Conservation (phyloP, 2,797 vertebrate genomes). For the Pelobates cultripes region DNA sequence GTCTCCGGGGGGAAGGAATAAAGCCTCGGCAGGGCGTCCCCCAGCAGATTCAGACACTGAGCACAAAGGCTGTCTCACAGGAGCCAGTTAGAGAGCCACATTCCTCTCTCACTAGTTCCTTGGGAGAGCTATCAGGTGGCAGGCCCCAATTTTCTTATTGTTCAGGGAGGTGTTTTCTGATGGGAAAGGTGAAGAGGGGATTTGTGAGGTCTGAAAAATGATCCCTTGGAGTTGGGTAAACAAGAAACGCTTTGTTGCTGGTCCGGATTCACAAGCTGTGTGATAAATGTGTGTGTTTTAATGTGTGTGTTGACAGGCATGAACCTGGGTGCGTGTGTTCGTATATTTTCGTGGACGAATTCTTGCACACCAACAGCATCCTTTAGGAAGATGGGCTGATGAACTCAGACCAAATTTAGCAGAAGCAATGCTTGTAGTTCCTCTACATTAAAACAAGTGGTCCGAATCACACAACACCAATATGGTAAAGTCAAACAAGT, state of each 20-base stretch:
- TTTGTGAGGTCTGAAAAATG: constrained; percentile 71
- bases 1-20: constrained; percentile 37
- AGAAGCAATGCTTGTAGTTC: no score
- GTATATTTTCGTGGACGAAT: no score
- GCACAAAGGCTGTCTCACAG: constrained; percentile 55
- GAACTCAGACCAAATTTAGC: no score
- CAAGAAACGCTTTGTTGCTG: constrained; percentile 69
- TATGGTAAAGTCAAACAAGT: no score
- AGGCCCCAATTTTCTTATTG: constrained; percentile 71
- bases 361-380: no score
- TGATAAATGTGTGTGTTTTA: constrained; percentile 48
- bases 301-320: constrained; percentile 37
- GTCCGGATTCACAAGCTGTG: constrained; percentile 55
- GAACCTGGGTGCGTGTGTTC: constrained; percentile 20
- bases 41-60: constrained; percentile 31
- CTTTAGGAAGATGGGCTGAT: no score
- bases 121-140: constrained; percentile 71
- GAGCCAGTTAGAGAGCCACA: constrained; percentile 57
- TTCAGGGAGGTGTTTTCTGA: constrained; percentile 74
- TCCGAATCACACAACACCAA: no score
- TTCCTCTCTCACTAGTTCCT: constrained; percentile 65
- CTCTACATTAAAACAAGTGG: no score
- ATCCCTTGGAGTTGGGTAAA: constrained; percentile 72
- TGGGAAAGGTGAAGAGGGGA: constrained; percentile 75
- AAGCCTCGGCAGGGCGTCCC: constrained; percentile 45